A percentile compares a stretch with the other conserved stretches of the same genome.
These are phyloP conservation scores for Darevskia mixta DNA, from an alignment of 2,797 vertebrate genomes.

Conservation along the genomic window DNA sequence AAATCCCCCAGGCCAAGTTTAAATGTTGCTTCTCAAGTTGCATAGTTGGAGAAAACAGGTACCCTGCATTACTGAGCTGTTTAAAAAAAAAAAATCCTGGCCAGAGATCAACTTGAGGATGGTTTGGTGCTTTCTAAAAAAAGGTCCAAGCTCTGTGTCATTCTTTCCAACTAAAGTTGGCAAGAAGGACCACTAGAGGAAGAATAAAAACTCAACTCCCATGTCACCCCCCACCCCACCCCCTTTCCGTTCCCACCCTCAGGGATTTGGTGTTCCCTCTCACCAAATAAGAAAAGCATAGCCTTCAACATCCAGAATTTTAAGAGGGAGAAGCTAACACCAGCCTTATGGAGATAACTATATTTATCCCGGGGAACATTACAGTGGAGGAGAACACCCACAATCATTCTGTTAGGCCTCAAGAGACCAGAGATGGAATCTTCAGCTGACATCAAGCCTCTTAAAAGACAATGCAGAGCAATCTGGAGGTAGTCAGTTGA, in stretches of 20 bases:
- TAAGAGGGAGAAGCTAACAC: background rate
- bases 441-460: background rate
- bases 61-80: too few relatives aligned
- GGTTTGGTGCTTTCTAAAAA: background rate
- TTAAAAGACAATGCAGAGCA: background rate
- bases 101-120: background rate
- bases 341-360: background rate
- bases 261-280: constrained; percentile 1
- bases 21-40: background rate
- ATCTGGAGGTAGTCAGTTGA: background rate
- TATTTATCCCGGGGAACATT: constrained; percentile 23
- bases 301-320: background rate
- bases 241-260: background rate
- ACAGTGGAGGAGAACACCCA: background rate
- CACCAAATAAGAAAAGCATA: constrained; percentile 2
- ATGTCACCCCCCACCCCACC: background rate
- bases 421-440: background rate
- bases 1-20: background rate
- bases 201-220: background rate
- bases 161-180: constrained; percentile 1
- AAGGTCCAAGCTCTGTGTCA: background rate
- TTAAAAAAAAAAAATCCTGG: background rate
- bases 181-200: too few relatives aligned
- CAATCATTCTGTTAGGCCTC: background rate
- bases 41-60: background rate